A percentile compares a stretch with the other conserved stretches of the same genome.
Evolutionary conservation across 2,888 invertebrate genomes (phyloP).

Genomic region (Drosophila algonquin): DNA sequence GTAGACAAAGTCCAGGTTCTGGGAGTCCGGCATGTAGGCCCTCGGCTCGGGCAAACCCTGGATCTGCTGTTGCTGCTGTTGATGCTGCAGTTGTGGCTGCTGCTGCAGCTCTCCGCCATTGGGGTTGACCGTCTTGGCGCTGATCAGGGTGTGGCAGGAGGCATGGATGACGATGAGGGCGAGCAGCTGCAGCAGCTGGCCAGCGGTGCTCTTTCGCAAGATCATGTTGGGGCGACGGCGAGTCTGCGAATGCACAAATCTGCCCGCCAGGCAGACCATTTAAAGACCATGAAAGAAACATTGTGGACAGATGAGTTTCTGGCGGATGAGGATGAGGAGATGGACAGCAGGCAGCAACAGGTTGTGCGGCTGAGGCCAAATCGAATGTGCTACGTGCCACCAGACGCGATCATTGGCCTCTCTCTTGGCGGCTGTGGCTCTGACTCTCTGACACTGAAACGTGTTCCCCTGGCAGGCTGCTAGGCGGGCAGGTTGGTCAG

Average conservation of each 20-base stretch:
- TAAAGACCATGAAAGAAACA: constrained; percentile 38
- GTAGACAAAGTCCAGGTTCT: constrained; percentile 90
- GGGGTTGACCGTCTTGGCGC: constrained; percentile 69
- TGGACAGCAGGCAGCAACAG: constrained; percentile 43
- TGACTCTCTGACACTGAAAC: constrained; percentile 47
- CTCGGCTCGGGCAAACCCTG: constrained; percentile 80
- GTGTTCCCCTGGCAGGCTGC: constrained; percentile 40
- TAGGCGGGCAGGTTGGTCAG: background rate
- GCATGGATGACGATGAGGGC: constrained; percentile 52
- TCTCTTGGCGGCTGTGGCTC: background rate
- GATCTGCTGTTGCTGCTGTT: constrained; percentile 59
- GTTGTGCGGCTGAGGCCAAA: constrained; percentile 59
- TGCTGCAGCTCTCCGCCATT: constrained; percentile 51
- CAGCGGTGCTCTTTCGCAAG: constrained; percentile 70
- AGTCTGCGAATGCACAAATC: constrained; percentile 69
- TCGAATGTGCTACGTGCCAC: constrained; percentile 55
- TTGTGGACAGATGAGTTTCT: constrained; percentile 15
- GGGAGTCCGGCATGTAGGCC: constrained; percentile 83
- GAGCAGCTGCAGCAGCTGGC: constrained; percentile 49
- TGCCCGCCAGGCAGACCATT: constrained; percentile 54
- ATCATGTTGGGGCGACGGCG: constrained; percentile 70
- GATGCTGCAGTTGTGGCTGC: constrained; percentile 32
- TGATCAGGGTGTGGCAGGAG: constrained; percentile 6
- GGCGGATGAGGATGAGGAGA: constrained; percentile 30
- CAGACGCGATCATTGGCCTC: constrained; percentile 37